Base-by-base conservation (phyloP, 2,888 invertebrate genomes). In the Lydus trimaculatus region DNA sequence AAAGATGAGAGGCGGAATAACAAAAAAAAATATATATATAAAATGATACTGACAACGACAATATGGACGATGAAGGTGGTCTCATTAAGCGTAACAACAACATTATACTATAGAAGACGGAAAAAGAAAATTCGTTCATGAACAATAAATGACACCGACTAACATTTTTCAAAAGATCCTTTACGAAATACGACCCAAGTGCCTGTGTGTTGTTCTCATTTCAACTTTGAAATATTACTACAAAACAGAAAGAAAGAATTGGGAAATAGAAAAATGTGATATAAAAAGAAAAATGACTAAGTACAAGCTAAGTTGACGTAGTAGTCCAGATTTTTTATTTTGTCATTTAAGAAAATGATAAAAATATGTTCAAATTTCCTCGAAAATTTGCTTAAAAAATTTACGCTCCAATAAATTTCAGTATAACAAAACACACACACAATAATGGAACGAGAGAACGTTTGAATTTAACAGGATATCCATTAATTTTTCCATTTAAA, bases 181-280 rank as follows among this genome's bases (percentile, higher is more conserved):
- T 48, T 20, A 20, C 48, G 80, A 80, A 82, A 82, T 76, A 77
- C 78, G 81, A 80, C 79, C 80, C 80, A 75, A 82, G 81, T 81
- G 81, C 81, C n/a, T n/a, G n/a, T 83, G 81, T 83, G 70, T 67
- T 20, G 48, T 48, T 48, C 48, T 83, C 82, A 81, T 81, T 82
- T 80, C 78, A 77, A 76, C 72, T 73, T 76, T 83, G 82, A 83
- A 82, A 83, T 83, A 83, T 83, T 79, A 78, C 81, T 75, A 76
- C 78, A 82, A 82, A 80, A 83, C 82, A 80, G 82, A 80, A 80
- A 80, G 79, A 58, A 63, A 63, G 64, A 70, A 67, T n/a, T n/a
- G 65, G 67, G 67, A 70, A 70, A 43, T 43, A 48, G 43, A 48
- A 48, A 48, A 48, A 20, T 48, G 20, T 9, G 20, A 1, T 48